Evolutionary conservation across 2,888 invertebrate genomes (phyloP), one percentile per base, ranked within the genome.

Genomic region (Stramonita haemastoma): DNA sequence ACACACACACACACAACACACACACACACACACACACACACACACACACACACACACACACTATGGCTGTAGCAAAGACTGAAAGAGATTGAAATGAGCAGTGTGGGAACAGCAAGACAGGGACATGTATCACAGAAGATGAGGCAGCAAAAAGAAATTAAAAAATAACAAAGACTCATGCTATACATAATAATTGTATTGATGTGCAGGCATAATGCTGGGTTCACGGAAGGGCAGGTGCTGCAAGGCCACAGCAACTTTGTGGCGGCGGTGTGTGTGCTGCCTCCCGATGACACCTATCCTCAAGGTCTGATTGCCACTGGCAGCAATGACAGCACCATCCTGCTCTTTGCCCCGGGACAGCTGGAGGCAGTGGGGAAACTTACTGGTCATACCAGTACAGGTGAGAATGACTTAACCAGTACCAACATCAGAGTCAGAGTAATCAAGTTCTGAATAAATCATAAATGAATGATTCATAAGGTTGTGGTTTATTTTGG

Each of bases 241-340:
- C 94, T 96, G 91, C 93, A 97, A 94, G 98, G 98, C 56, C 98
- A 99, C 95, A 97, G 97, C 88, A 98, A 98, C 95, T 99, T 98
- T 95, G 98, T 99, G 0, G 97, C 98, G 0, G 97, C 97, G 93
- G 97, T 98, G 0, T 97, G 97, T 94, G 97, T 97, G 95, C 95
- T 98, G 93, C 97, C 97, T 85, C 97, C 98, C 0, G 97, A 97
- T 91, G 96, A 97, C 91, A 96, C 97, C 34, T 97, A 97, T 94
- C 98, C 98, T 0, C 97, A 97, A 90, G 98, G 98, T 4, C 96
- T 98, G 90, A 97, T 99, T 88, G 96, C 98, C 89, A 98, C 98
- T 8, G 99, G 98, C 32, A 98, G 98, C 94, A 98, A 98, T 96
- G 99, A 99, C 96, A 97, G 97, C 91, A 97, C 97, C 22, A 98